Base-by-base conservation (phyloP, 2,888 invertebrate species). In the Clunio marinus region DNA sequence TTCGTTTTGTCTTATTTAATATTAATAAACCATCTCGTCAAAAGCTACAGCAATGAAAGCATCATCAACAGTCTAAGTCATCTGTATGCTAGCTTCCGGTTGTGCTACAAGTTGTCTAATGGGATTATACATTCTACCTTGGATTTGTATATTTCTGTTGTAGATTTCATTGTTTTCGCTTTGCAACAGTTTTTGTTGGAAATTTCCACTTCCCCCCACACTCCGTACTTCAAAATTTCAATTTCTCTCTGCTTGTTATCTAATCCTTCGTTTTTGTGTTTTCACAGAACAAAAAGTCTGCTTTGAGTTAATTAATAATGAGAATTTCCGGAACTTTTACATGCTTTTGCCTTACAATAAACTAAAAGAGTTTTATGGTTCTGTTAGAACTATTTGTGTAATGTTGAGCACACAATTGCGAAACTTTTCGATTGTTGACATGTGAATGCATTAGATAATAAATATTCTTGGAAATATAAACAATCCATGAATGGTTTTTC, bases 11-110 rank as follows among this genome's bases (percentile, higher is more conserved):
- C 15, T 41, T n/a, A n/a, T 41, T 41, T n/a, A 41, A 41, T 41
- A 41, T 41, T 41, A 41, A 41, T 41, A 41, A 41, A 41, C 41
- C 41, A 41, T n/a, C 15, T 41, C 41, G 41, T 41, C 41, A 41
- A 41, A 41, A 41, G 41, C 41, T 41, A 10, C 2, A 15, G 41
- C 41, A 41, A 41, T 41, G 41, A 41, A 41, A 41, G 41, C 41
- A 41, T 41, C 41, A 41, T 41, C 41, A 41, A 41, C 41, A 41
- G 15, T n/a, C 41, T 41, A 41, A 41, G 41, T 41, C 41, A 41
- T 41, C 41, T 41, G 41, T 5, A 41, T 41, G 41, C 41, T 41
- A 15, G 41, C 41, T 5, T 41, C 41, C 41, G 41, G 41, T 41
- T 41, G 41, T 41, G 41, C 41, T 5, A n/a, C 41, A 10, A 15